These are phyloP conservation scores for Anarsia innoxiella DNA, from an alignment of 2,888 invertebrate genomes.

Conservation along the genomic window DNA sequence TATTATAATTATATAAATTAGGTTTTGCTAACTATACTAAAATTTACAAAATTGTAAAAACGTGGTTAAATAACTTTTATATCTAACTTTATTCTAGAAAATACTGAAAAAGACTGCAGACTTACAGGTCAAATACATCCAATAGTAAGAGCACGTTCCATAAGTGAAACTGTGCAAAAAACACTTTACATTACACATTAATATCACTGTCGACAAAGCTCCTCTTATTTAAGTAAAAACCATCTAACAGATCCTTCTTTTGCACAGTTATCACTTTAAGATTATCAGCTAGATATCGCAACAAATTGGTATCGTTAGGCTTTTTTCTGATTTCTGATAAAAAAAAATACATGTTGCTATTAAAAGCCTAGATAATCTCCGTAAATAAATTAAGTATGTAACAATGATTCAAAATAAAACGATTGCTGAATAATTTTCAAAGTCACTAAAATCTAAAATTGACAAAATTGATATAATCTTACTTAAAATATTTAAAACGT, in stretches of 20 bases:
- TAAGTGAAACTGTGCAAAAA: conserved; percentile 63
- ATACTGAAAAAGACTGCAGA: conserved; percentile 61
- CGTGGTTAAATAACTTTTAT: conserved; percentile 50
- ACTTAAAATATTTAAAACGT: conserved; percentile 57
- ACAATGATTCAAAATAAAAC: too few species aligned
- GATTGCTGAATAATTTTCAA: conserved; percentile 47
- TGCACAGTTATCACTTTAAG: conserved; percentile 62
- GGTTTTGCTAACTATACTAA: conserved; percentile 63
- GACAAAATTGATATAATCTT: conserved; percentile 72
- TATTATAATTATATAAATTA: conserved; percentile 44
- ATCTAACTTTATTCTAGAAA: conserved; percentile 63
- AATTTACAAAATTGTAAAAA: conserved; percentile 64
- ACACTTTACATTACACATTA: conserved; percentile 48
- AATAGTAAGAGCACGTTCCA: conserved; percentile 48
- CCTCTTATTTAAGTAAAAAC: conserved; percentile 39
- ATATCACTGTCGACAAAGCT: conserved; percentile 64
- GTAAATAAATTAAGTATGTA: too few species aligned
- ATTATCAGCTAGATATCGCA: conserved; percentile 31
- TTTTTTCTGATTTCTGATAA: too few species aligned
- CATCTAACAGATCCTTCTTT: conserved; percentile 43
- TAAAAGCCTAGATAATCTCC: too few species aligned
- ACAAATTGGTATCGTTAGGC: too few species aligned
- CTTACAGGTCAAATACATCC: conserved; percentile 41
- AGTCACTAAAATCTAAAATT: conserved; percentile 70
- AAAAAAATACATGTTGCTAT: too few species aligned